A percentile compares a stretch with the other conserved stretches of the same genome.
These are phyloP conservation scores for Agonopterix heracliana DNA, from an alignment of 2,888 invertebrate species.

Conservation along the genomic window DNA sequence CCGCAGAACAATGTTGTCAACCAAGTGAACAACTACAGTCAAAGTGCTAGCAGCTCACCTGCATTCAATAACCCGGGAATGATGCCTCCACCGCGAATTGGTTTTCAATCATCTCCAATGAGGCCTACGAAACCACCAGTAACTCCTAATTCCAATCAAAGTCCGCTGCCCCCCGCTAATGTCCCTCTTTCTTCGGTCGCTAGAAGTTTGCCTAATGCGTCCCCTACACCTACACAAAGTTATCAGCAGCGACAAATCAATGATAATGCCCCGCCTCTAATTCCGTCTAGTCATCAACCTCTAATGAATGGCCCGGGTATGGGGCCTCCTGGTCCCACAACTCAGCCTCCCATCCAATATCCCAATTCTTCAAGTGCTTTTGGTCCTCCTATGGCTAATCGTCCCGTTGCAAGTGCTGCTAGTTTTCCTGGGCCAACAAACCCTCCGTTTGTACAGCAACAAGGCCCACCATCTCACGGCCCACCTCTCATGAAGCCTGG, in stretches of 20 bases:
- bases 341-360: slow-evolving; percentile 24
- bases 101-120: slow-evolving; percentile 46
- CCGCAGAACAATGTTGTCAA: slow-evolving; percentile 37
- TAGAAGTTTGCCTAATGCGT: slow-evolving; percentile 33
- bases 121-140: slow-evolving; percentile 23
- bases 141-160: slow-evolving; percentile 27
- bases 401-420: slow-evolving; percentile 5
- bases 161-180: slow-evolving; percentile 25
- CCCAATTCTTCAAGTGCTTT: slow-evolving; percentile 33
- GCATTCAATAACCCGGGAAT: slow-evolving; percentile 60
- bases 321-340: slow-evolving; percentile 7
- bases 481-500: slow-evolving; percentile 24
- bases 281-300: slow-evolving; percentile 65
- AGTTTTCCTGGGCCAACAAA: slow-evolving; percentile 27
- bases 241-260: slow-evolving; percentile 55
- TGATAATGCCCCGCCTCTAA: slow-evolving; percentile 62
- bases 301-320: slow-evolving; percentile 48
- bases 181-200: slow-evolving; percentile 32
- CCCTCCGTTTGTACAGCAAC: slow-evolving; percentile 19
- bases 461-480: slow-evolving; percentile 18
- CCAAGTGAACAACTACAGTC: slow-evolving; percentile 49
- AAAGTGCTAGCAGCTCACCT: slow-evolving; percentile 62
- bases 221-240: slow-evolving; percentile 39
- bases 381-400: slow-evolving; percentile 21
- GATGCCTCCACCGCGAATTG: slow-evolving; percentile 32